Evolutionary conservation across 2,888 invertebrate species (phyloP), one percentile per base, ranked within the genome.

Genomic region (Agapostemon virescens): DNA sequence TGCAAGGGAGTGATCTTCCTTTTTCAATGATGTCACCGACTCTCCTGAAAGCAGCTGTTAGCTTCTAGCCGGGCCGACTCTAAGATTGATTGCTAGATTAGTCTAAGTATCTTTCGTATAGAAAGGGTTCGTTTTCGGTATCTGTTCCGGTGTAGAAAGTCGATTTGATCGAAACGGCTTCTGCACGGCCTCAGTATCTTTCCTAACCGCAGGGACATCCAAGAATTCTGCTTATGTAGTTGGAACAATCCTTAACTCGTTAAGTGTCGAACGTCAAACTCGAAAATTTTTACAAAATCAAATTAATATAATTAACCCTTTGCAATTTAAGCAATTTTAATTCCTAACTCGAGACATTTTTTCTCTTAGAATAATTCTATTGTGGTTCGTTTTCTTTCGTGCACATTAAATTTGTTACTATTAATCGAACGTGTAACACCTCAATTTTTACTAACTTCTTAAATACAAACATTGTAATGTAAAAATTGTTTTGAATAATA

Each of bases 11-110:
- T 89, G 90, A 90, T 90, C 90, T 90, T 87, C 81, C 82, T 84
- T 86, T 86, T 86, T 84, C 64, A 77, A 74, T 84, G 81, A 88
- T 88, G 88, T 88, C 87, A 88, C 66, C 68, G 79, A 82, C 74
- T 79, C 79, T 82, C 73, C 66, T 55, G 77, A 83, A 86, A 83
- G 89, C 91, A 91, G 90, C 90, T 91, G 91, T 89, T 87, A 89
- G 89, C 90, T 88, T 89, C 87, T 89, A 87, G 87, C 88, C 88
- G 69, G 79, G 75, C 87, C 86, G 87, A 86, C 82, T 87, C 85
- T 82, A 90, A 91, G 91, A 91, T 91, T 90, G 91, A 91, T 91
- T 89, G 90, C 90, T 81, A 91, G 91, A 91, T 91, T 91, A 91
- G 88, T 90, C 88, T 84, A 88, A 90, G 88, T 87, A 89, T 88